Base-by-base conservation (phyloP, 1,140 invertebrate species). In the Heliconius congener region DNA sequence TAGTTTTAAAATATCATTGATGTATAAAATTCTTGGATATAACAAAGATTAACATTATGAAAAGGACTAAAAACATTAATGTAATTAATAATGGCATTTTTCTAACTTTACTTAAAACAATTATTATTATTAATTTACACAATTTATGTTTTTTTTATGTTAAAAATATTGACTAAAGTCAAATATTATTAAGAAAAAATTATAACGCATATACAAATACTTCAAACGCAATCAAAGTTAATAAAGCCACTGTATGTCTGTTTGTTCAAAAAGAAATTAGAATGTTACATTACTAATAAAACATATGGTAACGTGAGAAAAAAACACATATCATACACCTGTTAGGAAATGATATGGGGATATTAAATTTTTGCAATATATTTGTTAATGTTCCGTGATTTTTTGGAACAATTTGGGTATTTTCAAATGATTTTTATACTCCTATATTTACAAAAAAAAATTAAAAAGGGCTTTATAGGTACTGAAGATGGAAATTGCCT, bases 341-440 rank as follows among this genome's bases (percentile, higher is more conserved):
- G 84, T 66, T 42, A 39, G 18, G 71, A 57, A 77, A 74, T 74
- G 84, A 84, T 84, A 85, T 76, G 81, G 78, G 42, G 39, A 50
- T 79, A 83, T 74, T 83, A 78, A 81, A 84, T 81, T 88, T 90
- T 88, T 82, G 86, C 87, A 87, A 86, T 86, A 84, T n/a, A 27
- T 23, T 30, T 66, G 60, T 66, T 66, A 66, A 13, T n/a, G 27
- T 5, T 3, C 3, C 55, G 23, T 66, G 27, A 30, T 66, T 66
- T 66, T 30, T 30, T 66, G 3, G 2, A 16, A 30, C 9, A 13
- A 30, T 30, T 66, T 66, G 16, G 18, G 18, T 52, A 52, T 19
- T 52, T 27, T 66, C 27, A 3, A 66, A 30, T 3, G 27, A 27
- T 66, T 19, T 52, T 18, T 52, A 52, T 19, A 52, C 50, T 2